Evolutionary conservation across 30 jellyfish, hydroid and myxozoan genomes (phyloP).

Genomic region (Clytia hemisphaerica): DNA sequence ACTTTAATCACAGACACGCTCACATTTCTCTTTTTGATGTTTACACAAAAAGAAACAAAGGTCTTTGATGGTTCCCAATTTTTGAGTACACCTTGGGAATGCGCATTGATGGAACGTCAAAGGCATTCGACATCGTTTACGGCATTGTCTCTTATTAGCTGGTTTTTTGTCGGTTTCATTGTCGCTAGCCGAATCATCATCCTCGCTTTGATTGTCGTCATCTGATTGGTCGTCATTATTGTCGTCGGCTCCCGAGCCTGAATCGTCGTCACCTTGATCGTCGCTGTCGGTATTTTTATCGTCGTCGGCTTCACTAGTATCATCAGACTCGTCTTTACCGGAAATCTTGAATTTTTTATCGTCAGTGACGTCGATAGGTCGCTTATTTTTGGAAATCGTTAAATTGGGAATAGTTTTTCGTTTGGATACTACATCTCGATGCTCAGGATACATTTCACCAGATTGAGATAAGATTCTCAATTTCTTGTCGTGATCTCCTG

Average conservation of each 20-base stretch:
- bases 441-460: slow-evolving; percentile 43
- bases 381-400: background rate
- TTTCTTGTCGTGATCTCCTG: too few relatives aligned
- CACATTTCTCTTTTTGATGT: slow-evolving; percentile 77
- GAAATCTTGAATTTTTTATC: too few relatives aligned
- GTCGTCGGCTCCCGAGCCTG: slow-evolving; percentile 19
- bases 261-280: background rate
- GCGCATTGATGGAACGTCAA: slow-evolving; percentile 89
- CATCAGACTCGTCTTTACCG: background rate
- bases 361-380: background rate
- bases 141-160: slow-evolving; percentile 42
- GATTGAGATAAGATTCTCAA: too few relatives aligned
- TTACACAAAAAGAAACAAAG: slow-evolving; percentile 81
- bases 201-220: background rate
- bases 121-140: slow-evolving; percentile 67
- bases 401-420: background rate
- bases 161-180: slow-evolving; percentile 23
- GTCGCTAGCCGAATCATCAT: slow-evolving; percentile 14
- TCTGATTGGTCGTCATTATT: background rate
- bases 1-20: slow-evolving; percentile 59
- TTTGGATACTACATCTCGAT: background rate
- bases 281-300: background rate
- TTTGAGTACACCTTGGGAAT: slow-evolving; percentile 72
- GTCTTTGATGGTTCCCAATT: slow-evolving; percentile 78
- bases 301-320: background rate